phyloP scores from a whole-genome alignment of 2,797 vertebrate species.

The Philypnodon macrostomus region DNA sequence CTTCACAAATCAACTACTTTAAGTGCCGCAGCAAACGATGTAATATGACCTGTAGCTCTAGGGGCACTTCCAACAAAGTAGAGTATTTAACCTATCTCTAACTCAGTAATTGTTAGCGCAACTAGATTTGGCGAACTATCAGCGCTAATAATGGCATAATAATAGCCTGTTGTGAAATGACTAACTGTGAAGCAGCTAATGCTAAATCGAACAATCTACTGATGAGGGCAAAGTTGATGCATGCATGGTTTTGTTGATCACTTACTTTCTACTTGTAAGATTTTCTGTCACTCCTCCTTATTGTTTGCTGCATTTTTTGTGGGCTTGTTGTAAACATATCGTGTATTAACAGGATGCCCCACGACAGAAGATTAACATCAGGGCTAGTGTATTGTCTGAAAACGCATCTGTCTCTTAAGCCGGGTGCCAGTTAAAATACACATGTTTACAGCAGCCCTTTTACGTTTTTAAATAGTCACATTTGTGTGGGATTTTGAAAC shows the following conservation, averaged over 20 bases:
- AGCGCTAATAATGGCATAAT: slow-evolving; percentile 15
- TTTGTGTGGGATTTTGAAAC: slow-evolving; percentile 6
- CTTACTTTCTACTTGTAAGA: neutral
- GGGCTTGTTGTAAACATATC: slow-evolving; percentile 31
- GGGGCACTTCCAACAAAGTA: neutral
- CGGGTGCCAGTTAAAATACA: slow-evolving; percentile 10
- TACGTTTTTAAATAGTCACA: neutral
- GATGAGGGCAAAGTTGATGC: slow-evolving; percentile 10
- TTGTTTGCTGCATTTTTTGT: slow-evolving; percentile 1
- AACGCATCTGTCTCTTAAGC: slow-evolving; percentile 50
- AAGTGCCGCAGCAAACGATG: neutral
- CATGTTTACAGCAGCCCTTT: slow-evolving; percentile 11
- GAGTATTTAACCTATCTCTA: neutral
- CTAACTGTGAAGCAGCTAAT: slow-evolving; percentile 30
- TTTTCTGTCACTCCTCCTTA: neutral
- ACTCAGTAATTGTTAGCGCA: neutral
- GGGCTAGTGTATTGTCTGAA: slow-evolving; percentile 39
- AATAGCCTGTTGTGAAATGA: slow-evolving; percentile 20
- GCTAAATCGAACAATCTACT: slow-evolving; percentile 51
- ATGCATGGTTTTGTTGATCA: neutral
- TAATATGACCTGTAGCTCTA: slow-evolving; percentile 9
- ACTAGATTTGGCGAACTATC: neutral
- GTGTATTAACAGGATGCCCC: slow-evolving; percentile 53
- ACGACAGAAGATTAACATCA: slow-evolving; percentile 38
- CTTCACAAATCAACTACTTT: slow-evolving; percentile 15